Evolutionary conservation across 2,888 invertebrate species (phyloP), one percentile per base, ranked within the genome.

Genomic region (Pandemis corylana): DNA sequence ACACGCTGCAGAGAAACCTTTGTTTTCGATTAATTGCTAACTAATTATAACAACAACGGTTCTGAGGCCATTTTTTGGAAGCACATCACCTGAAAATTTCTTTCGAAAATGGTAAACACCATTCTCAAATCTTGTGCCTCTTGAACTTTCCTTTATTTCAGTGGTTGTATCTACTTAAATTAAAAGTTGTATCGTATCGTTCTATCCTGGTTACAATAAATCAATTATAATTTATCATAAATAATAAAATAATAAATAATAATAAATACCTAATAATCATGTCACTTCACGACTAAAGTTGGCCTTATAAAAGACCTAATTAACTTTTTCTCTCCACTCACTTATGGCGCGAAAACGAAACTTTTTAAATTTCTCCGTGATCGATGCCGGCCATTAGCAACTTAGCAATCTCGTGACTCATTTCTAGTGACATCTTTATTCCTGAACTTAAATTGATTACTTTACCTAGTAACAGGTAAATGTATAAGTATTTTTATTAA

Each of bases 1-100:
- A 73, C 73, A 46, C 36, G 2, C 28, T 10, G 49, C 62, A 68
- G 44, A 42, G 73, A 68, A 73, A 64, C 68, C 68, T 59, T 46
- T 28, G 20, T 59, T 59, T 20, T 59, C 12, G 5, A 28, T 28
- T 59, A 12, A 7, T 15, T 20, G 2, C 56, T 5, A 20, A 51
- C 44, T 1, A 36, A 36, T 28, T 28, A 2, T 36, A 36, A 36
- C 28, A 36, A 1, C 28, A 36, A 4, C 20, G 20, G 20, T 20
- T 20, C 20, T 20, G 28, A 36, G 4, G 28, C 2, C 28, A 36
- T 4, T 36, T 36, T 36, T 36, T 36, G 20, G 20, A 20, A 20
- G 20, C 20, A 20, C 20, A 20, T 20, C 20, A 20, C 20, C 20
- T 20, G 28, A 36, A 2, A 36, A 36, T 36, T 36, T 36, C 2